These are phyloP conservation scores for Nemotelus pantherinus DNA, from an alignment of 2,888 invertebrate genomes.

Conservation along the genomic window DNA sequence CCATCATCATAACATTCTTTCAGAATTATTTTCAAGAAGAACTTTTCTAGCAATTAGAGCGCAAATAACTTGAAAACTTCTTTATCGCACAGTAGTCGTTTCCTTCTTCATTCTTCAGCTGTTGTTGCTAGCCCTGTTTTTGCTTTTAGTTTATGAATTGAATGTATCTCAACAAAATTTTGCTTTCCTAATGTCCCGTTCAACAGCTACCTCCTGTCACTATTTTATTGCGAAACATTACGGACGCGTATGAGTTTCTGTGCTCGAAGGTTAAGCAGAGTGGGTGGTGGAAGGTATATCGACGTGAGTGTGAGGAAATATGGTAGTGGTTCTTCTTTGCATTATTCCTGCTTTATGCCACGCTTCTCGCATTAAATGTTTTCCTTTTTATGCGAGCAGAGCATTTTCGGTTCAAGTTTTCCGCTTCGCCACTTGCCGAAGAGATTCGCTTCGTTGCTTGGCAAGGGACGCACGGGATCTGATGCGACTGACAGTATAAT, in stretches of 20 bases:
- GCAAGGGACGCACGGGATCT: not conserved
- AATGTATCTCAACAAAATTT: not conserved
- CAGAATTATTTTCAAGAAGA: constrained; percentile 2
- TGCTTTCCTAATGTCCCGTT: not conserved
- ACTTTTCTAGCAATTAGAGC: constrained; percentile 38
- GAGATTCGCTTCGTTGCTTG: not conserved
- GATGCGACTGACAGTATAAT: not conserved
- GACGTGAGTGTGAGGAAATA: too few species aligned
- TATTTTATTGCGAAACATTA: not conserved
- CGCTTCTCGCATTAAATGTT: constrained; percentile 5
- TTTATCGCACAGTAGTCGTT: not conserved
- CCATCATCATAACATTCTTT: not conserved
- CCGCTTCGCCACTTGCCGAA: not conserved
- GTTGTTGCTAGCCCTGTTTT: too few species aligned
- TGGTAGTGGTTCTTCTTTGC: not conserved
- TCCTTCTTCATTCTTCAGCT: too few species aligned
- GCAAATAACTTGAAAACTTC: constrained; percentile 42
- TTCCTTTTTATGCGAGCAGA: constrained; percentile 12
- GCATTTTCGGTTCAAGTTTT: constrained; percentile 1
- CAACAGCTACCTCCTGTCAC: not conserved
- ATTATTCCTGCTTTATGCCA: constrained; percentile 7
- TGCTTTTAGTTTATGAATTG: not conserved
- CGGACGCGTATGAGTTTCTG: not conserved
- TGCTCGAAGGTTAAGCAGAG: too few species aligned
- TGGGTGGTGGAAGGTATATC: too few species aligned